Evolutionary conservation across 2,888 invertebrate genomes (phyloP), one percentile per base, ranked within the genome.

Genomic region (Pemphredon lugubris): DNA sequence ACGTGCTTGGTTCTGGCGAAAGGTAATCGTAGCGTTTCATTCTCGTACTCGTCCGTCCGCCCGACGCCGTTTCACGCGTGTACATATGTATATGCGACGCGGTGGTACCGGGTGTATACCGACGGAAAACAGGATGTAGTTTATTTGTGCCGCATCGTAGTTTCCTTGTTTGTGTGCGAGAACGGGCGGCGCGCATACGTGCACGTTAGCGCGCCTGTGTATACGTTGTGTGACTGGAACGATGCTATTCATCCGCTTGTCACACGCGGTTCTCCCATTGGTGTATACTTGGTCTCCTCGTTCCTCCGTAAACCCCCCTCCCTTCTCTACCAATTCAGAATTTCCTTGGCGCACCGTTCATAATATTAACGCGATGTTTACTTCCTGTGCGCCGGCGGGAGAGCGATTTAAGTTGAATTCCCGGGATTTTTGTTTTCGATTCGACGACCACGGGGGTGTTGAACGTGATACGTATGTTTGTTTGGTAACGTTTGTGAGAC

Each of bases 281-380:
- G 64, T 50, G 66, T 75, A 73, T 44, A 50, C 55, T 73, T 51
- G 74, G 74, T 77, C 75, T 69, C 59, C 71, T 72, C 72, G 68
- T 77, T 51, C 50, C 44, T 26, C 61, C 59, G 20, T 69, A 45
- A 39, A 34, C 40, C 73, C 48, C 55, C 50, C 53, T 67, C 69
- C 26, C 67, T 51, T 60, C 26, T 13, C n/a, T n/a, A n/a, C n/a
- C n/a, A n/a, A n/a, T n/a, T n/a, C n/a, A n/a, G 42, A 45, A 65
- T 73, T 67, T 66, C 26, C 67, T 67, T 50, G 53, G 53, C 61
- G 57, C 32, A 30, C 59, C 77, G 79, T 82, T 84, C 80, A 79
- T 83, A 81, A 83, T 84, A 77, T 82, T 82, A 79, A 78, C 73
- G 16, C 79, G 75, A 82, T 82, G 83, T 86, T 86, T 84, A 83